These are phyloP conservation scores for Cottus gobio DNA, from an alignment of 2,113 vertebrate genomes.

Conservation along the genomic window DNA sequence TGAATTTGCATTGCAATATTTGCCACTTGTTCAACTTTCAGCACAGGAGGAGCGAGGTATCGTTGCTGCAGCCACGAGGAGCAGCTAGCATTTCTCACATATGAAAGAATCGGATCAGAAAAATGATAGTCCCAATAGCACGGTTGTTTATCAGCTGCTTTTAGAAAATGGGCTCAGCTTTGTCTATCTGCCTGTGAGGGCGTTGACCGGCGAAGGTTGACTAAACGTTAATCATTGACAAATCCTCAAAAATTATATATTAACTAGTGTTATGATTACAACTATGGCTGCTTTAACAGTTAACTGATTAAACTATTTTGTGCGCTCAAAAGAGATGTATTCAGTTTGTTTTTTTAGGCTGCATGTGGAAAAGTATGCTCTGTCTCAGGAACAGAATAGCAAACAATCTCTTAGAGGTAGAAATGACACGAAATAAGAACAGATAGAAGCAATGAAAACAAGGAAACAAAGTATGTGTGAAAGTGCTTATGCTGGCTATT, in stretches of 20 bases:
- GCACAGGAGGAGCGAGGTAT: no score
- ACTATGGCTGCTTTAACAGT: neutral
- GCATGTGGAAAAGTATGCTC: neutral
- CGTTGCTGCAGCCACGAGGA: constrained; percentile 63
- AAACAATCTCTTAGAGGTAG: neutral
- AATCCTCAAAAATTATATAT: neutral
- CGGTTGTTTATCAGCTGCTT: constrained; percentile 6
- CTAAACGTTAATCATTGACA: constrained; percentile 72
- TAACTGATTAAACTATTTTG: neutral
- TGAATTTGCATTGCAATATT: neutral
- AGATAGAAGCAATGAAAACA: neutral
- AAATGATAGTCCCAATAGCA: neutral
- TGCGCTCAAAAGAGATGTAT: neutral
- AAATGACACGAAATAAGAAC: neutral
- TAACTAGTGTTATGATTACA: neutral
- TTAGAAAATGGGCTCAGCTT: neutral
- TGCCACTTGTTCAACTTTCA: constrained; percentile 48
- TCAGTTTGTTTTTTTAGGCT: neutral
- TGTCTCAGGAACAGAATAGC: neutral
- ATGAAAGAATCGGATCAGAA: constrained; percentile 1
- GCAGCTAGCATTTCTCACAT: constrained; percentile 59
- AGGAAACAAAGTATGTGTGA: neutral
- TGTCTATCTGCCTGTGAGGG: constrained; percentile 33
- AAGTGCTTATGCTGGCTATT: neutral
- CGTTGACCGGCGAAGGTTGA: constrained; percentile 59